Evolutionary conservation across 2,113 vertebrate species (phyloP).

Genomic region (Daubentonia madagascariensis): DNA sequence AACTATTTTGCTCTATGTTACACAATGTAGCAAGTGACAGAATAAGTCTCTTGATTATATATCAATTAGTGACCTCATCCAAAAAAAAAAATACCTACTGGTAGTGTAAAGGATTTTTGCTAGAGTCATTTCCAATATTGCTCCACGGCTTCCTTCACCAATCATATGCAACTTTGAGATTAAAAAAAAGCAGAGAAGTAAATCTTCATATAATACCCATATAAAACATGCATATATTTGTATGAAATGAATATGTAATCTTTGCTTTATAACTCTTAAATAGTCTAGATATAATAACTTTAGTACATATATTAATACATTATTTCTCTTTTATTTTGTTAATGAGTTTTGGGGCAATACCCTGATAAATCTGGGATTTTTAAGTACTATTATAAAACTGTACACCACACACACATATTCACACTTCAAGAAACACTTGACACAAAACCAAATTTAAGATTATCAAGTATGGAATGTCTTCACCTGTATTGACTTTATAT

Average conservation of each 20-base stretch:
- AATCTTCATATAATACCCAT: not conserved
- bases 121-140: conserved; percentile 92
- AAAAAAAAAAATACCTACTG: conserved; percentile 85
- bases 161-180: conserved; percentile 94
- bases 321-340: not conserved
- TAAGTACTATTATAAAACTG: not conserved
- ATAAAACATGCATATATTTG: not conserved
- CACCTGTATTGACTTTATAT: not conserved
- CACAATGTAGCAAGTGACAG: not conserved
- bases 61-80: not conserved
- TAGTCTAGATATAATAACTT: not conserved
- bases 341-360: not conserved
- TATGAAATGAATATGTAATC: not conserved
- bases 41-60: not conserved
- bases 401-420: not conserved
- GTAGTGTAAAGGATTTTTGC: conserved; percentile 91
- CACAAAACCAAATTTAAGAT: conserved; percentile 24
- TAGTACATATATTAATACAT: not conserved
- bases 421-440: conserved; percentile 32
- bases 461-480: not conserved
- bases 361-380: not conserved
- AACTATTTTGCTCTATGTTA: not conserved
- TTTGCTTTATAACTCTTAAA: conserved; percentile 16
- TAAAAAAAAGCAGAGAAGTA: not conserved
- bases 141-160: conserved; percentile 93